A percentile compares a stretch with the other conserved stretches of the same genome.
Evolutionary conservation across 2,797 vertebrate genomes (phyloP).

Genomic region (Enteromius unitaeniatus): DNA sequence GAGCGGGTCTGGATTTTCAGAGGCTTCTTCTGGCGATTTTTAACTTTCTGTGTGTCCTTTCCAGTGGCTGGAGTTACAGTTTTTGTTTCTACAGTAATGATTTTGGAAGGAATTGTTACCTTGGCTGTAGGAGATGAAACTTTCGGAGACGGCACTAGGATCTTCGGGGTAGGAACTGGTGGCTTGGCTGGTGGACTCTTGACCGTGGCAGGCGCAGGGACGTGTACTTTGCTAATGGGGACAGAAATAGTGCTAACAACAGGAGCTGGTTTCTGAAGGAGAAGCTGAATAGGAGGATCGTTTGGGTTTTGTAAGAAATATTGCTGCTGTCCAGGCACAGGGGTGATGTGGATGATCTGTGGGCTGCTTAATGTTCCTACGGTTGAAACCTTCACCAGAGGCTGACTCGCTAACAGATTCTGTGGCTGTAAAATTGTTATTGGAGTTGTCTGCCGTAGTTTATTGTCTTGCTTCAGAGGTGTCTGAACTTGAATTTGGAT

Average conservation of each 20-base stretch:
- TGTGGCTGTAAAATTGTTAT: constrained; percentile 74
- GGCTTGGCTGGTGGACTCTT: constrained; percentile 28
- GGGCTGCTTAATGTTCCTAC: constrained; percentile 75
- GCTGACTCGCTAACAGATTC: constrained; percentile 66
- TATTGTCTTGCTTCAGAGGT: constrained; percentile 76
- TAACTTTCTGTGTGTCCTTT: constrained; percentile 72
- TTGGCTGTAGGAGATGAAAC: neutral
- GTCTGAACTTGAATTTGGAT: constrained; percentile 86
- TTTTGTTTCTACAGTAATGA: constrained; percentile 50
- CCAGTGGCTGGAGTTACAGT: neutral
- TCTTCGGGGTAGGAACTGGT: constrained; percentile 57
- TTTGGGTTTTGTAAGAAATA: constrained; percentile 78
- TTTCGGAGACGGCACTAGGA: constrained; percentile 22
- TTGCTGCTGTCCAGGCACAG: constrained; percentile 81
- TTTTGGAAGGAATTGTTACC: constrained; percentile 51
- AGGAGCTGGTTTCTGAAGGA: constrained; percentile 78
- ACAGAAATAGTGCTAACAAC: constrained; percentile 72
- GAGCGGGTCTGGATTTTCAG: constrained; percentile 91
- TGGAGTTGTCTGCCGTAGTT: constrained; percentile 65
- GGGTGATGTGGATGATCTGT: constrained; percentile 85
- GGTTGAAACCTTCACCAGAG: constrained; percentile 67
- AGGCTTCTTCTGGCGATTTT: constrained; percentile 82
- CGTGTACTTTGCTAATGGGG: constrained; percentile 70
- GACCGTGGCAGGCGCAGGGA: constrained; percentile 8
- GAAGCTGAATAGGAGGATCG: constrained; percentile 79